Conservation (phyloP, 2,888 invertebrate genomes). For the Laspeyria flexula region DNA sequence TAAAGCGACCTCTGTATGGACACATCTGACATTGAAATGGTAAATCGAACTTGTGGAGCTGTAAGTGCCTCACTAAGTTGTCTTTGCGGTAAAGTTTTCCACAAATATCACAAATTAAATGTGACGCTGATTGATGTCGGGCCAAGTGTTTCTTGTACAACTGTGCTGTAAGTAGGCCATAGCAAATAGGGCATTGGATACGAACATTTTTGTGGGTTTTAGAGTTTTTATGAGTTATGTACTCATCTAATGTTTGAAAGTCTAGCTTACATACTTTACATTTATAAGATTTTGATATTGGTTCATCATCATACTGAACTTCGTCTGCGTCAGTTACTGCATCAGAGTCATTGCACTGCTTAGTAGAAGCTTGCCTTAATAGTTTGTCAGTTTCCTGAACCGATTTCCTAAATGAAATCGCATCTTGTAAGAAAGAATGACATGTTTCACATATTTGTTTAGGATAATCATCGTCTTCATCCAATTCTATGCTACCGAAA, state of each 20-base stretch:
- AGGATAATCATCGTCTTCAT: conserved; percentile 55
- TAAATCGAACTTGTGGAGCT: conserved; percentile 56
- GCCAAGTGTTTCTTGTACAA: conserved; percentile 51
- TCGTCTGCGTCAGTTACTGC: conserved; percentile 4
- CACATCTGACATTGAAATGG: conserved; percentile 65
- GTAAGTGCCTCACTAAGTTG: conserved; percentile 62
- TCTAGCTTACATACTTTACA: conserved; percentile 36
- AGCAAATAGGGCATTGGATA: conserved; percentile 48
- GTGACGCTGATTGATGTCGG: conserved; percentile 45
- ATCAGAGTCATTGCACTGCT: conserved; percentile 7
- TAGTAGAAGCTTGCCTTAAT: conserved; percentile 33
- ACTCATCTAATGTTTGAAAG: conserved; percentile 41
- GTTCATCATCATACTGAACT: neutral
- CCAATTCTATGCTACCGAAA: conserved; percentile 56
- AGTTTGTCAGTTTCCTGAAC: conserved; percentile 57
- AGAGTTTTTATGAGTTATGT: conserved; percentile 45
- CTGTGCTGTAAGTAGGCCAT: conserved; percentile 40
- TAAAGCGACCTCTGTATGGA: conserved; percentile 64
- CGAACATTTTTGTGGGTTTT: conserved; percentile 40
- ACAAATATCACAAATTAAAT: conserved; percentile 66
- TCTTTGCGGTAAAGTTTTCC: conserved; percentile 68
- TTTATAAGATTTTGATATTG: conserved; percentile 2
- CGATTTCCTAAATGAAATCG: conserved; percentile 57
- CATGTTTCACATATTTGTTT: conserved; percentile 61
- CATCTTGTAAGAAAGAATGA: conserved; percentile 52